Evolutionary conservation across 2,888 invertebrate genomes (phyloP), one percentile per base, ranked within the genome.

Genomic region (Crematogaster levior): DNA sequence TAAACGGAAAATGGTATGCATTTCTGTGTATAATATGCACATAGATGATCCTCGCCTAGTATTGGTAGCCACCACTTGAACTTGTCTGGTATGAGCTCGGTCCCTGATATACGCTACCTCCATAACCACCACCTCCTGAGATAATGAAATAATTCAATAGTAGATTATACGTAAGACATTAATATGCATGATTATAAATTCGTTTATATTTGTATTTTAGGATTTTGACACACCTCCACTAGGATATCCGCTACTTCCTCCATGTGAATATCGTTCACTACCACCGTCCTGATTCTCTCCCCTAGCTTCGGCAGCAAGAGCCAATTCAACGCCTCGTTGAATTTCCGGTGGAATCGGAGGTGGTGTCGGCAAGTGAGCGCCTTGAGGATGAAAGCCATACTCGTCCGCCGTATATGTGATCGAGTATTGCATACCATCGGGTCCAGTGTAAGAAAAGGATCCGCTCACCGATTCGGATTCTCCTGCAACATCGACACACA

Each of bases 281-380:
- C 87, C 86, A 10, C 90, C 91, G 34, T 93, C 93, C 65, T 93
- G 93, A 85, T 93, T 93, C 63, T 93, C 93, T 3, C 93, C 93
- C 6, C 93, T 90, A 4, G 93, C 93, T 65, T 93, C 93, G 4
- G 93, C 93, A 12, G 93, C 93, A 1, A 93, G 89, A 0, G 93
- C 86, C 4, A 93, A 87, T 53, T 93, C 93, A 66, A 93, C 90
- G 4, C 93, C 93, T 40, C 93, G 87, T 81, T 93, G 93, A 70
- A 93, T 93, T 84, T 93, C 93, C 1, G 93, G 93, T 1, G 93
- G 93, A 1, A 93, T 93, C 12, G 93, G 93, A n/a, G 93, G 93
- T 12, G 93, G 92, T 0, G 93, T 93, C 3, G 93, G 93, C 7
- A 93, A 85, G 85, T 93, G 93, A 9, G 92, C 93, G 5, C 93